These are phyloP conservation scores for Choloepus didactylus DNA, from an alignment of 2,797 vertebrate genomes.

Conservation along the genomic window DNA sequence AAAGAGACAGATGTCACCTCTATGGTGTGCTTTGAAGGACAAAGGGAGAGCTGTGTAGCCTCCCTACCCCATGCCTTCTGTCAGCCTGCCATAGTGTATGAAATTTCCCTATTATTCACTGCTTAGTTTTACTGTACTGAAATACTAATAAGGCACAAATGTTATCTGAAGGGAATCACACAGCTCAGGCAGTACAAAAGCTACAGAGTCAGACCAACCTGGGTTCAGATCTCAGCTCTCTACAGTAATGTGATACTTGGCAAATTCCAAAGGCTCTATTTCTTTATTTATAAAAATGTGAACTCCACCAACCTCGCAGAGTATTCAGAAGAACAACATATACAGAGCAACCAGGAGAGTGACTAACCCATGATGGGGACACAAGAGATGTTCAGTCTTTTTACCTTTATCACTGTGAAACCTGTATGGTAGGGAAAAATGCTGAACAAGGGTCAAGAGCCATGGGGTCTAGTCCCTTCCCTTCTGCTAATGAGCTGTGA, in stretches of 20 bases:
- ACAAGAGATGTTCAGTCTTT: not conserved
- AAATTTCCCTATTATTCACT: slow-evolving; percentile 5
- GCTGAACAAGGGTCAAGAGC: not conserved
- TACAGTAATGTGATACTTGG: not conserved
- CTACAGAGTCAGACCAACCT: not conserved
- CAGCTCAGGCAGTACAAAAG: not conserved
- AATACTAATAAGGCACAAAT: slow-evolving; percentile 19
- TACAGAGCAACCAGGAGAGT: not conserved
- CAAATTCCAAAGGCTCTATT: not conserved
- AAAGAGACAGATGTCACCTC: slow-evolving; percentile 65
- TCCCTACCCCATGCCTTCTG: slow-evolving; percentile 34
- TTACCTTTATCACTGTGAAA: not conserved
- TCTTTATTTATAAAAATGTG: not conserved
- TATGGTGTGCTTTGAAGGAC: slow-evolving; percentile 24
- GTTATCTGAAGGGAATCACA: not conserved
- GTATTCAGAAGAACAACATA: not conserved
- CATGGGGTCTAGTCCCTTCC: not conserved
- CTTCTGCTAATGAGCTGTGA: not conserved
- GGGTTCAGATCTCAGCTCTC: not conserved
- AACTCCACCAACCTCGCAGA: not conserved
- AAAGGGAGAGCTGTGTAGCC: not conserved
- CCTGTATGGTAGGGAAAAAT: not conserved
- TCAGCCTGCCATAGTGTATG: not conserved
- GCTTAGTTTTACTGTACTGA: slow-evolving; percentile 1
- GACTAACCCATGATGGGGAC: not conserved